Percentiles rank a stretch among this genome's conserved stretches.
phyloP scores from a whole-genome alignment of 2,888 invertebrate species.

The Pachliopta kotzebuea region DNA sequence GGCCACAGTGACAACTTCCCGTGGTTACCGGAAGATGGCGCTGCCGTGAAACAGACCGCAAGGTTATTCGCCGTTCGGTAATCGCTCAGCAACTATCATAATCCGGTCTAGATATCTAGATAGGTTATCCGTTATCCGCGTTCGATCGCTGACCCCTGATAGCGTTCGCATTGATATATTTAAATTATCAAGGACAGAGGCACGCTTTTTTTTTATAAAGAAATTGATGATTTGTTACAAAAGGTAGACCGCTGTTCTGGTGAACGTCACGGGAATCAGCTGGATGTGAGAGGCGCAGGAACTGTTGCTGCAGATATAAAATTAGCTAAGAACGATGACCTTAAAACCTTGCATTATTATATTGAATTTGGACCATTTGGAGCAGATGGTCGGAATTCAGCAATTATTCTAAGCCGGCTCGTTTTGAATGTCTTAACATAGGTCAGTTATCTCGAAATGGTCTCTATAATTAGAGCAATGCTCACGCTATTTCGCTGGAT shows the following conservation, averaged over 20 bases:
- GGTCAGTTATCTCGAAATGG: constrained; percentile 26
- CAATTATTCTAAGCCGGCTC: not conserved
- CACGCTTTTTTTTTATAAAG: no score
- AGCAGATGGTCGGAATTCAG: not conserved
- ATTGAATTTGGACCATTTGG: not conserved
- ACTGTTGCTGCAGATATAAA: no score
- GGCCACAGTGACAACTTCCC: not conserved
- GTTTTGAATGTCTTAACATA: constrained; percentile 19
- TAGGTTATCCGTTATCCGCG: constrained; percentile 16
- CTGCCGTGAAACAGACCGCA: not conserved
- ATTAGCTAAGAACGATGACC: no score
- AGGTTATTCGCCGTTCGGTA: not conserved
- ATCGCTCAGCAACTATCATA: constrained; percentile 7
- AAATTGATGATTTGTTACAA: no score
- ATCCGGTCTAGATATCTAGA: constrained; percentile 25
- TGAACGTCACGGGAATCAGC: no score
- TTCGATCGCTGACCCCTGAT: constrained; percentile 19
- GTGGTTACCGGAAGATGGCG: not conserved
- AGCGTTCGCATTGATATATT: constrained; percentile 18
- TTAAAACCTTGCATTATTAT: no score
- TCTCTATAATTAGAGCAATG: constrained; percentile 11
- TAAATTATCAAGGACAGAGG: constrained; percentile 6
- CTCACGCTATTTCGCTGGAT: not conserved
- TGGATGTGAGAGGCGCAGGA: no score
- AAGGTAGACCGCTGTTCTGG: no score